Evolutionary conservation across 2,888 invertebrate species (phyloP), one percentile per base, ranked within the genome.

Genomic region (Sicus ferrugineus): DNA sequence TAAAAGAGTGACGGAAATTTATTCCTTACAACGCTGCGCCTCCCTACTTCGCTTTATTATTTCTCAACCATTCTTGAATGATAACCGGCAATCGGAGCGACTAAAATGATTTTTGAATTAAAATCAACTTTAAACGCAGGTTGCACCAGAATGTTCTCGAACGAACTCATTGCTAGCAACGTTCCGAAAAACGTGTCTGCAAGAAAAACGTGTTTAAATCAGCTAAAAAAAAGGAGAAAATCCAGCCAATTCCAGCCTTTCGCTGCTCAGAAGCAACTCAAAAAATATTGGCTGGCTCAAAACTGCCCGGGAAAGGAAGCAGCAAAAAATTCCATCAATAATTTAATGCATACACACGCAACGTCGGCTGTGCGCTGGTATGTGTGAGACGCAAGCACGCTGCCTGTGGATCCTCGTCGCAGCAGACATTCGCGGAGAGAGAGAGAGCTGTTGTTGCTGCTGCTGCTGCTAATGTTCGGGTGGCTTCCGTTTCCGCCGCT

Each of bases 291-390:
- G 48, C 62, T 48, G 30, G 28, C 46, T 48, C 19, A 14, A 5
- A n/a, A 19, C 28, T n/a, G 42, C 48, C 19, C 48, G 62, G 63
- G 48, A 48, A 48, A n/a, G n/a, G n/a, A n/a, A n/a, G n/a, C n/a
- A n/a, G n/a, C n/a, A n/a, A n/a, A 63, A 62, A 63, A 63, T 63
- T 63, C 30, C 48, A 48, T 50, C 63, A 48, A 63, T 63, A 63
- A 65, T 52, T 31, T 54, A 54, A 65, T 54, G 54, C 65, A 34
- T 23, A 65, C 52, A 65, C 54, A 65, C 42, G 31, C 21, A 52
- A 16, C 28, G 52, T 30, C 56, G 56, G 16, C 6, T 23, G 46
- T 3, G 21, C 26, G 30, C 0, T 6, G 26, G 56, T 16, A n/a
- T 56, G 56, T 26, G n/a, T 30, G 30, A 16, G 5, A 66, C 23